Evolutionary conservation across 2,888 invertebrate genomes (phyloP), one percentile per base, ranked within the genome.

Genomic region (Dryomyza anilis): DNA sequence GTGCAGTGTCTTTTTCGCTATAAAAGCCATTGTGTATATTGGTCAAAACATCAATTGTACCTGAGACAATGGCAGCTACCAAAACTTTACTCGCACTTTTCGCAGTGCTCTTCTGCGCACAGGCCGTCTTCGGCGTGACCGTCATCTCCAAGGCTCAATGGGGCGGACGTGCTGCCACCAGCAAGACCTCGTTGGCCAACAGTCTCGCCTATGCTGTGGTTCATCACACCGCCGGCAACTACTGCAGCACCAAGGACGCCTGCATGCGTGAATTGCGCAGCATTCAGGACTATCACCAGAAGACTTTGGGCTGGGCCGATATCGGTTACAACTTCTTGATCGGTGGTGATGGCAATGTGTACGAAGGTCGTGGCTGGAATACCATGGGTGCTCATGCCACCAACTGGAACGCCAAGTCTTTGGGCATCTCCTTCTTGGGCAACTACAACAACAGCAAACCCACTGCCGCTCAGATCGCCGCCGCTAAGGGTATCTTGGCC

Each of bases 181-280:
- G 64, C 7, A 71, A 62, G 36, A 66, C 63, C 1, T 7, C 46
- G 2, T 63, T 75, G 33, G 59, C 68, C 12, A 73, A 50, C 7
- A 36, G 67, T n/a, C 66, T 76, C 36, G 25, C 64, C 16, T 76
- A 74, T 61, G 73, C 68, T 25, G 85, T 90, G 55, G 87, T 91
- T 65, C 90, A 91, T 76, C 90, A 91, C 77, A 88, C 88, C 0
- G 88, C 87, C 74, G 87, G 88, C 0, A 83, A 80, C 0, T 70
- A 66, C 19, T 74, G 74, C 39, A 69, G 58, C 43, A 73, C 70
- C 1, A 65, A 69, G 59, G 48, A 65, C 10, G 36, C 33, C 1
- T 77, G 77, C 66, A 69, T 67, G 7, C 62, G 70, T 43, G 67
- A 74, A 60, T 68, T 76, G 71, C 67, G 62, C 27, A 71, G 65